Base-by-base conservation (phyloP, 2,113 vertebrate species). In the Mungos mungo region DNA sequence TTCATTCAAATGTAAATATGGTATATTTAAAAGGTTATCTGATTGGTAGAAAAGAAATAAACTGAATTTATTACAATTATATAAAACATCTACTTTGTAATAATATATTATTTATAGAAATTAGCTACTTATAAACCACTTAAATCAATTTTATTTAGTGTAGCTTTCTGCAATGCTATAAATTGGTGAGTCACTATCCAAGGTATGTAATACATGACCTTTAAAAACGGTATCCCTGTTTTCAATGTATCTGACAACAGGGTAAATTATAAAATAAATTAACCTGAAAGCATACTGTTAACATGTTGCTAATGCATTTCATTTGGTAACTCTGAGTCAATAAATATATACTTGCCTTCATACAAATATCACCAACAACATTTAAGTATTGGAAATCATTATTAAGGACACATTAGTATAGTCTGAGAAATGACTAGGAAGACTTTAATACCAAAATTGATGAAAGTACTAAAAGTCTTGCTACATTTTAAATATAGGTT, bases 381-480 rank as follows among this genome's bases (percentile, higher is more conserved):
- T 97, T 97, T 96, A 92, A 87, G 96, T 76, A 50, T 38, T 33
- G 60, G 18, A 97, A 7, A 2, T 92, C 88, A 85, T 88, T 83
- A 83, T 91, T 93, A 98, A 98, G 88, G 95, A 93, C 57, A 88
- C 74, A 91, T 84, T 92, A 79, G 0, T 21, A 85, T 84, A 76
- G n/a, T 71, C 5, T 92, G 83, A 98, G 76, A 98, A 98, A 97
- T 97, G 84, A 93, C 80, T 84, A 35, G 88, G 83, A 96, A 68
- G 2, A 79, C 19, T 84, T 96, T 97, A 98, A 93, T 87, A 88
- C 33, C 92, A 60, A 97, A 98, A 98, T 97, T 98, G 87, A 98
- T 98, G 82, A 45, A 98, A 97, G 90, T 96, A 97, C 95, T 98
- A 98, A 98, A 98, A 98, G 83, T 96, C 0, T 96, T 71, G 93